A percentile compares a stretch with the other conserved stretches of the same genome.
These are phyloP conservation scores for Mylabris sibirica DNA, from an alignment of 2,888 invertebrate species.

Conservation along the genomic window DNA sequence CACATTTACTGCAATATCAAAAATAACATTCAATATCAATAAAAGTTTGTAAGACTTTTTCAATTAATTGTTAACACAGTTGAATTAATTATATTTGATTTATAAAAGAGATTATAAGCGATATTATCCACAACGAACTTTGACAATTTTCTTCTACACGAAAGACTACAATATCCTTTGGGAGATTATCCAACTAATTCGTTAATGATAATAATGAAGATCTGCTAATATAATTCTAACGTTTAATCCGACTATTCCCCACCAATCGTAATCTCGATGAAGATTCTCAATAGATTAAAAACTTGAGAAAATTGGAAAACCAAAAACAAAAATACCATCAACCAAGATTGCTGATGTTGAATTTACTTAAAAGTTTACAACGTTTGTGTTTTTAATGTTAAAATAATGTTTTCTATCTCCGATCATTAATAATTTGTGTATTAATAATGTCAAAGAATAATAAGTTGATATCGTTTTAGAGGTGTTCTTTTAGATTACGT, in stretches of 20 bases:
- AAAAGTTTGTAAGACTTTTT: no score
- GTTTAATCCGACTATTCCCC: background rate
- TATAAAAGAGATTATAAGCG: background rate
- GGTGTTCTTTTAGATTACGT: background rate
- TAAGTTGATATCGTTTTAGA: background rate
- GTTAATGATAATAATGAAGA: background rate
- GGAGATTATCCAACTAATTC: background rate
- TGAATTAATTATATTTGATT: background rate
- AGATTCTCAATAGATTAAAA: background rate
- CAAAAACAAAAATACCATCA: background rate
- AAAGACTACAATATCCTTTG: no score
- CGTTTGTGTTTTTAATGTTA: background rate
- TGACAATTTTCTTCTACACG: no score
- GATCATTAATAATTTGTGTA: background rate
- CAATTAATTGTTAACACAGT: background rate
- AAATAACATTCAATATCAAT: background rate
- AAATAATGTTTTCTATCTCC: background rate
- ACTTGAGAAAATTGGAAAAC: background rate
- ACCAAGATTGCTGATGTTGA: background rate
- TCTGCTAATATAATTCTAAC: no score
- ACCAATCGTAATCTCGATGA: background rate
- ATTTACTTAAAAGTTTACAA: background rate
- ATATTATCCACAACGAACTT: no score
- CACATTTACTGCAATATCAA: constrained; percentile 1
- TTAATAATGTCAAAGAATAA: background rate